Evolutionary conservation across 2,888 invertebrate genomes (phyloP).

Genomic region (Nysson spinosus): DNA sequence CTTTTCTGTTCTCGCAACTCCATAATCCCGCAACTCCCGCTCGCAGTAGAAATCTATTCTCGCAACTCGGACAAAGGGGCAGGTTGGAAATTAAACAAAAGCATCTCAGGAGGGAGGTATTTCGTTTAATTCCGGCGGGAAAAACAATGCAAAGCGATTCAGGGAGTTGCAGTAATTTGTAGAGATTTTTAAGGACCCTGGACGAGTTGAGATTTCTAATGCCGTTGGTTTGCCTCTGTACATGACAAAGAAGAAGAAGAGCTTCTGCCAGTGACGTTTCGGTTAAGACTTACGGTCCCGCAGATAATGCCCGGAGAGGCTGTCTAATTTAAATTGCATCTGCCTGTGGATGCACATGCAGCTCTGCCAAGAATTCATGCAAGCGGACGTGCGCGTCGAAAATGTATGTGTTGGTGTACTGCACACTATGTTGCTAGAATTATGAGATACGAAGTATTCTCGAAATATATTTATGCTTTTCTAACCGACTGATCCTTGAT

Average conservation of each 20-base stretch:
- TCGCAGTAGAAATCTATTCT: background rate
- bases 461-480: no score
- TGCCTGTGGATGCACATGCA: constrained; percentile 36
- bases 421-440: no score
- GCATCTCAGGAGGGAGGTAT: background rate
- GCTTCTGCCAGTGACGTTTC: constrained; percentile 58
- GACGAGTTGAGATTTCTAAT: constrained; percentile 44
- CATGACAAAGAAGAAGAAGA: constrained; percentile 41
- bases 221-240: constrained; percentile 11
- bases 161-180: constrained; percentile 37
- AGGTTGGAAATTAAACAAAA: constrained; percentile 2
- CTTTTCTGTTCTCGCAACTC: background rate
- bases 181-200: constrained; percentile 42
- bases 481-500: no score
- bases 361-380: no score
- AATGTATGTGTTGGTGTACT: no score
- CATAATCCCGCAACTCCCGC: background rate
- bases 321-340: constrained; percentile 69
- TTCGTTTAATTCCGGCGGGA: constrained; percentile 10
- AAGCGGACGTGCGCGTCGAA: background rate
- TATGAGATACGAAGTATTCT: no score
- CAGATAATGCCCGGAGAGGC: constrained; percentile 51
- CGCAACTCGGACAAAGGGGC: constrained; percentile 27
- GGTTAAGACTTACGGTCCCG: constrained; percentile 64
- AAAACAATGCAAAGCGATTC: constrained; percentile 31